These are phyloP conservation scores for Kradibia gibbosae DNA, from an alignment of 1,140 invertebrate genomes.

Conservation along the genomic window DNA sequence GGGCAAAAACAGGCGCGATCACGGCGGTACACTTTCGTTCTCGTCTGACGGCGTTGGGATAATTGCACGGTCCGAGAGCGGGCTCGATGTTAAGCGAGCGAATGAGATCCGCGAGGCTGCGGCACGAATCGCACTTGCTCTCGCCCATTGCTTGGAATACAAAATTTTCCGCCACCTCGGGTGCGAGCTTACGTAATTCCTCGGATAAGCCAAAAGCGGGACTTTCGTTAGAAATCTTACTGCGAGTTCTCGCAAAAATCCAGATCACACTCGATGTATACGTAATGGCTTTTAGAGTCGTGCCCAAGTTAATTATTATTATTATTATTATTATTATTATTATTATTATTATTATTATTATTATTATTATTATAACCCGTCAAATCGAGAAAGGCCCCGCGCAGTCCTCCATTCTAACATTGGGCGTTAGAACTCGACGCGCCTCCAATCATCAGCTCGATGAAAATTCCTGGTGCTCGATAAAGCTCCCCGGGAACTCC, in stretches of 20 bases:
- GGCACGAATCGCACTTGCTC: not conserved
- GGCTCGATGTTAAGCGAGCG: not conserved
- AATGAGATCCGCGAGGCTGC: not conserved
- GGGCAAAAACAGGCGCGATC: too few species aligned
- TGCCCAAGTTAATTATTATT: too few species aligned
- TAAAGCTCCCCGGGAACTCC: too few species aligned
- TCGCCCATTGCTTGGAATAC: not conserved
- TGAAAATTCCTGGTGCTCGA: not conserved
- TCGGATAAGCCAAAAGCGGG: not conserved
- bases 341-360: too few species aligned
- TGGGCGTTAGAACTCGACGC: not conserved
- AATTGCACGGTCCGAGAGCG: conserved; percentile 9
- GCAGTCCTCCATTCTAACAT: not conserved
- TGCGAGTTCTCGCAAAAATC: not conserved
- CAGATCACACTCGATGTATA: not conserved
- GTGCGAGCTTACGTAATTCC: not conserved
- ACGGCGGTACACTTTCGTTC: not conserved
- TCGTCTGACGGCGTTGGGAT: not conserved
- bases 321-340: too few species aligned
- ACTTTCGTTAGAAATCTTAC: not conserved
- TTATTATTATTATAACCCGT: conserved; percentile 16
- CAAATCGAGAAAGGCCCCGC: not conserved
- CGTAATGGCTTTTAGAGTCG: not conserved
- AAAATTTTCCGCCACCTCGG: not conserved
- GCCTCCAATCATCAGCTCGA: too few species aligned